Evolutionary conservation across 1,140 invertebrate genomes (phyloP).

Genomic region (Helicoverpa armigera): DNA sequence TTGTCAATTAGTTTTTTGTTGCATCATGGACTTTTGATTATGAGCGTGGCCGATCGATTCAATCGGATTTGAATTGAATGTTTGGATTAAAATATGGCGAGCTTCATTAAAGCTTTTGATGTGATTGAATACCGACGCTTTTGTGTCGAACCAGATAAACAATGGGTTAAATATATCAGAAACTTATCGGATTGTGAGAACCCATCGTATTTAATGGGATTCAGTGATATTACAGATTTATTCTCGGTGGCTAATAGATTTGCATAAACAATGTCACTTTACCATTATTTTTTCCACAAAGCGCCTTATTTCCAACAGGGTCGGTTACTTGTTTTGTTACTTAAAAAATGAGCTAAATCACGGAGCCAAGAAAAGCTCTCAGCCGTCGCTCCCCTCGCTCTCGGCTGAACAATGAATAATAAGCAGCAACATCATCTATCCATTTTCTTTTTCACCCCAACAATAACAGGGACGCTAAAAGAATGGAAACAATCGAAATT

Average conservation of each 20-base stretch:
- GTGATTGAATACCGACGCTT: slow-evolving; percentile 67
- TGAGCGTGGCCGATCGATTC: slow-evolving; percentile 79
- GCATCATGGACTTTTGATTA: slow-evolving; percentile 71
- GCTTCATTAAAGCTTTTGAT: slow-evolving; percentile 76
- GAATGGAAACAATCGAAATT: slow-evolving; percentile 80
- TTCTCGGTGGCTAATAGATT: slow-evolving; percentile 48
- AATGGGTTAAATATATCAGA: slow-evolving; percentile 40
- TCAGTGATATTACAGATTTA: slow-evolving; percentile 5
- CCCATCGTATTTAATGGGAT: background rate
- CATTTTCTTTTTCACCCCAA: slow-evolving; percentile 79
- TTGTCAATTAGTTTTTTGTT: slow-evolving; percentile 85
- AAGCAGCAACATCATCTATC: slow-evolving; percentile 79
- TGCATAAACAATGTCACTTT: slow-evolving; percentile 59
- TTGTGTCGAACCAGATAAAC: slow-evolving; percentile 57
- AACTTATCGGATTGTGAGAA: background rate
- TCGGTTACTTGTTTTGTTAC: slow-evolving; percentile 74
- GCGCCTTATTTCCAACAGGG: slow-evolving; percentile 58
- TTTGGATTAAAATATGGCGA: slow-evolving; percentile 81
- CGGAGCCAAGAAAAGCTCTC: slow-evolving; percentile 71
- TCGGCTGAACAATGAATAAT: slow-evolving; percentile 81
- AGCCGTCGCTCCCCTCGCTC: slow-evolving; percentile 54
- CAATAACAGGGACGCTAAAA: slow-evolving; percentile 70
- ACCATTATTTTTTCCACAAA: slow-evolving; percentile 58
- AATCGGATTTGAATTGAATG: slow-evolving; percentile 80
- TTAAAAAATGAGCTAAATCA: slow-evolving; percentile 84